Evolutionary conservation across 2,797 vertebrate genomes (phyloP).

Genomic region (Triplophysa bombifrons): DNA sequence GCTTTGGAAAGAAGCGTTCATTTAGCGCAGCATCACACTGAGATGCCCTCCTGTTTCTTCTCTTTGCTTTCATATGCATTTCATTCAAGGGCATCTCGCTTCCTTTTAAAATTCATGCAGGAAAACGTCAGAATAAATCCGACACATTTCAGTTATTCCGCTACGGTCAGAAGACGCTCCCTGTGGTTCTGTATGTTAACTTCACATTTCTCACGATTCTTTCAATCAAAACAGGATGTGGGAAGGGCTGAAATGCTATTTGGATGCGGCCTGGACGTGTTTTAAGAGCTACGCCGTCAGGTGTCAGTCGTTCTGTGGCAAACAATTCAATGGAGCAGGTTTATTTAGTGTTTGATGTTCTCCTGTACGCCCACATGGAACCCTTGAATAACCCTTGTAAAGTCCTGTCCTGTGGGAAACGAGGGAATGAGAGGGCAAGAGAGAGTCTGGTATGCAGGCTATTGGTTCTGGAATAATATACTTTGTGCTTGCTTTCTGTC

Average conservation of each 20-base stretch:
- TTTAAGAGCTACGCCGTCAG: slow-evolving; percentile 17
- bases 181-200: slow-evolving; percentile 54
- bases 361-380: slow-evolving; percentile 18
- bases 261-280: slow-evolving; percentile 23
- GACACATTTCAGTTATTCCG: slow-evolving; percentile 78
- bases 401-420: slow-evolving; percentile 29
- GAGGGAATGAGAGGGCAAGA: slow-evolving; percentile 15
- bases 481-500: slow-evolving; percentile 8
- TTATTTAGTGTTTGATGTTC: slow-evolving; percentile 54
- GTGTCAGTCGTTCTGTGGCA: slow-evolving; percentile 27
- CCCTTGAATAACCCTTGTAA: slow-evolving; percentile 30
- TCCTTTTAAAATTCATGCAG: slow-evolving; percentile 70
- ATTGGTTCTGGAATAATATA: slow-evolving; percentile 15
- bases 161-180: slow-evolving; percentile 56
- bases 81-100: slow-evolving; percentile 76
- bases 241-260: slow-evolving; percentile 27
- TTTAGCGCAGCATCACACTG: slow-evolving; percentile 22
- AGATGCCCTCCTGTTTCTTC: slow-evolving; percentile 26
- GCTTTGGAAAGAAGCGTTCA: neutral
- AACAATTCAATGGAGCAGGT: slow-evolving; percentile 67
- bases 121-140: slow-evolving; percentile 63
- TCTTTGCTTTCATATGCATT: slow-evolving; percentile 60
- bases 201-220: slow-evolving; percentile 34
- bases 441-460: slow-evolving; percentile 26
- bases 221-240: slow-evolving; percentile 46